Evolutionary conservation across 2,797 vertebrate genomes (phyloP).

Genomic region (Microcaecilia unicolor): DNA sequence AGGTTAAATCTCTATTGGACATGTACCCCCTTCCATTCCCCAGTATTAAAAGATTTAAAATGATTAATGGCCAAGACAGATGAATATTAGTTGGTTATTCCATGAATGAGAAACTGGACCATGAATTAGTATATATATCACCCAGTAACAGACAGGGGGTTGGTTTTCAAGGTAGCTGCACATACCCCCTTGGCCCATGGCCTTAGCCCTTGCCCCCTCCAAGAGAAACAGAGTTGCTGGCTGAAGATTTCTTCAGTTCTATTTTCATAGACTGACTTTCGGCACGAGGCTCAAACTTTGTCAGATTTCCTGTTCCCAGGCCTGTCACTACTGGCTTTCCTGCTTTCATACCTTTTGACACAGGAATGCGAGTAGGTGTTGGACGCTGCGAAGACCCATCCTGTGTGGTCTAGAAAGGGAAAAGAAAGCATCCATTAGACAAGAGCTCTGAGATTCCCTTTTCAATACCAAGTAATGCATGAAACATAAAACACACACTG

Average conservation of each 20-base stretch:
- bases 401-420: conserved; percentile 57
- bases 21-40: no score
- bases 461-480: no score
- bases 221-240: conserved; percentile 64
- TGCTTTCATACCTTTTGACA: conserved; percentile 88
- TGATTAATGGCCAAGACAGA: conserved; percentile 32
- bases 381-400: conserved; percentile 72
- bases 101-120: conserved; percentile 29
- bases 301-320: conserved; percentile 72
- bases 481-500: no score
- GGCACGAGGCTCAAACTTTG: conserved; percentile 77
- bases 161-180: conserved; percentile 46
- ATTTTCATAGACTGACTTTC: conserved; percentile 93
- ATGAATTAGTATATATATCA: conserved; percentile 42
- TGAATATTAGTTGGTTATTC: conserved; percentile 43
- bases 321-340: conserved; percentile 77
- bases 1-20: not conserved
- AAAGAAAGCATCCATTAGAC: not conserved
- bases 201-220: conserved; percentile 79
- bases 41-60: conserved; percentile 18
- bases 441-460: not conserved
- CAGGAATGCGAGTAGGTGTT: conserved; percentile 78
- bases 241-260: conserved; percentile 83
- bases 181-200: conserved; percentile 54
- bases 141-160: conserved; percentile 25